Conservation (phyloP, 2,113 vertebrate species). For the Centrocercus urophasianus region DNA sequence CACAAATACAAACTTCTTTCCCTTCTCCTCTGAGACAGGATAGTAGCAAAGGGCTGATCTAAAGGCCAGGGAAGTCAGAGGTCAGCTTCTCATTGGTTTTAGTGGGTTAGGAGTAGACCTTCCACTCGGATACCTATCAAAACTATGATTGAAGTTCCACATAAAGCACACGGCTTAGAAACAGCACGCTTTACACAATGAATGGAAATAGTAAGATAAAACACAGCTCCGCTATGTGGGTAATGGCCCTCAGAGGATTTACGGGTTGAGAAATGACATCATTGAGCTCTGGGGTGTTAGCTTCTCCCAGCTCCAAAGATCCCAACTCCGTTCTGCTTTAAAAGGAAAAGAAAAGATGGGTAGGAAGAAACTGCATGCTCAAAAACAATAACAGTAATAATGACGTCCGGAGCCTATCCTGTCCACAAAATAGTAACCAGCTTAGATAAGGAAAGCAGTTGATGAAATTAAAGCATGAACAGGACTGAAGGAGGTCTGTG, state of each 20-base stretch:
- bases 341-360: neutral
- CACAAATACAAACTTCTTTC: neutral
- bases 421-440: neutral
- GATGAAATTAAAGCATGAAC: neutral
- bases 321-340: neutral
- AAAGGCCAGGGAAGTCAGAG: neutral
- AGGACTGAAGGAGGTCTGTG: neutral
- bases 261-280: neutral
- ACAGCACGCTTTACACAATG: neutral
- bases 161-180: neutral
- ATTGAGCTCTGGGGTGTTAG: neutral
- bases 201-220: neutral
- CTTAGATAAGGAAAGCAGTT: neutral
- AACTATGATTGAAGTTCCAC: neutral
- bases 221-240: fast-evolving
- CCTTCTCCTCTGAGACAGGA: neutral
- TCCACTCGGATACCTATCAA: neutral
- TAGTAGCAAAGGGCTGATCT: neutral
- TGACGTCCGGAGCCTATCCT: neutral
- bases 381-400: neutral
- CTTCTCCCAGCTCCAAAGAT: neutral
- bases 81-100: slow-evolving; percentile 8
- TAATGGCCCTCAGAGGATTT: neutral
- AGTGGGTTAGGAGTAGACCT: neutral
- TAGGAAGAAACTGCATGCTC: neutral